Conservation (phyloP, 1,140 invertebrate genomes). For the Orius laevigatus region DNA sequence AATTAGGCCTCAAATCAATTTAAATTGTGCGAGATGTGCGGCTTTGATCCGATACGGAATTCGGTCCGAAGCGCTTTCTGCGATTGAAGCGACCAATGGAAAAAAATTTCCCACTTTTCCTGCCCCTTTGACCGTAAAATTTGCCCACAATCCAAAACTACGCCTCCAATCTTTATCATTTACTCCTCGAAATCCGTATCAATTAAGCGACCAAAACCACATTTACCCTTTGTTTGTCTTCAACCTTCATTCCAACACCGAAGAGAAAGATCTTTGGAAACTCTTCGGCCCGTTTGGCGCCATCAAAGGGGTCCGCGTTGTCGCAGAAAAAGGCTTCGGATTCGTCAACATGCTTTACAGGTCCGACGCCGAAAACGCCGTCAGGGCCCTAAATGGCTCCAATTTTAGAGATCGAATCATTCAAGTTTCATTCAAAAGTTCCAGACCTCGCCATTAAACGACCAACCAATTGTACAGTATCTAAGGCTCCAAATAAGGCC, state of each 20-base stretch:
- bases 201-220: conserved; percentile 61
- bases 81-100: conserved; percentile 40
- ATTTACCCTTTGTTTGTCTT: conserved; percentile 92
- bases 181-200: neutral
- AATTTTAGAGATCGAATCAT: conserved; percentile 90
- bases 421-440: conserved; percentile 92
- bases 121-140: conserved; percentile 25
- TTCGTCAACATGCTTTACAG: conserved; percentile 99
- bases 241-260: conserved; percentile 75
- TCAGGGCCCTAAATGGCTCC: conserved; percentile 94
- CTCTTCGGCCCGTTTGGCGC: conserved; percentile 97
- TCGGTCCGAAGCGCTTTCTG: conserved; percentile 38
- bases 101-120: conserved; percentile 37
- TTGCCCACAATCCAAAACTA: neutral
- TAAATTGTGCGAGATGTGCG: conserved; percentile 40
- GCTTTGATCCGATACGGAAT: conserved; percentile 43
- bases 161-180: neutral
- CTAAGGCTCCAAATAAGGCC: no score
- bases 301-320: conserved; percentile 94
- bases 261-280: conserved; percentile 96
- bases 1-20: conserved; percentile 48
- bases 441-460: no score
- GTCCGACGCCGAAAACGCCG: conserved; percentile 92
- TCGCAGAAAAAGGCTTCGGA: conserved; percentile 96
- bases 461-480: no score